A percentile compares a stretch with the other conserved stretches of the same genome.
phyloP scores from a whole-genome alignment of 2,113 vertebrate species.

The Sander vitreus region DNA sequence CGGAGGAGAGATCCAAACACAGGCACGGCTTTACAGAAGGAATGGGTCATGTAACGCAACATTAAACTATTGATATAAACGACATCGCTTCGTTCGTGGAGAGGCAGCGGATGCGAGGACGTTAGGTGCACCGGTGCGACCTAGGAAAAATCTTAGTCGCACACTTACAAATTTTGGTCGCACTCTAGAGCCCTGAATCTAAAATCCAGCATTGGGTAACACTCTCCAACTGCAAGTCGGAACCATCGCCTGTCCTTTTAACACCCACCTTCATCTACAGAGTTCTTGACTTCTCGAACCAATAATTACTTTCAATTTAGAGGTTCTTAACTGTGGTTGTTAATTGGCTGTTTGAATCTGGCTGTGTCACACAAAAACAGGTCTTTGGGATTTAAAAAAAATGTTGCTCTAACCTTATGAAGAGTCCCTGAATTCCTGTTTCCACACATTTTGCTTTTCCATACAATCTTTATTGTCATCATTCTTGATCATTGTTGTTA shows the following conservation, averaged over 20 bases:
- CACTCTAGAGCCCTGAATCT: too few relatives aligned
- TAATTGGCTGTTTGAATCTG: conserved; percentile 16
- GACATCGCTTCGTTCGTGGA: too few relatives aligned
- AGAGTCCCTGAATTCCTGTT: conserved; percentile 7
- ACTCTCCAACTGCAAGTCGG: not conserved
- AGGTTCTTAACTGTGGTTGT: conserved; percentile 31
- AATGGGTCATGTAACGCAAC: too few relatives aligned
- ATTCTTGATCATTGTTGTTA: conserved; percentile 1
- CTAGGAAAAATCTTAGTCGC: too few relatives aligned
- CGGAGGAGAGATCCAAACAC: too few relatives aligned
- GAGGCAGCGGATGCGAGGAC: too few relatives aligned
- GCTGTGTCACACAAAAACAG: conserved; percentile 12
- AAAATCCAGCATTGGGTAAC: conserved; percentile 11
- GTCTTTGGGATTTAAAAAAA: conserved; percentile 4
- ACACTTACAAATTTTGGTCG: too few relatives aligned
- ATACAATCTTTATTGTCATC: not conserved
- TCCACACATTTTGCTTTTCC: conserved; percentile 7
- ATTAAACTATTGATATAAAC: too few relatives aligned
- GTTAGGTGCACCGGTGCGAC: too few relatives aligned
- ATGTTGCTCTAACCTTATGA: not conserved
- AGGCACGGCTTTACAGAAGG: too few relatives aligned
- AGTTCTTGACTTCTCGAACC: conserved; percentile 31
- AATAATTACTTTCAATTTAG: conserved; percentile 52
- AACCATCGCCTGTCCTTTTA: conserved; percentile 10
- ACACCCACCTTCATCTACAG: conserved; percentile 35